Percentiles rank a stretch among this genome's conserved stretches.
phyloP scores from a whole-genome alignment of 2,113 vertebrate genomes.

The Alethe diademata region DNA sequence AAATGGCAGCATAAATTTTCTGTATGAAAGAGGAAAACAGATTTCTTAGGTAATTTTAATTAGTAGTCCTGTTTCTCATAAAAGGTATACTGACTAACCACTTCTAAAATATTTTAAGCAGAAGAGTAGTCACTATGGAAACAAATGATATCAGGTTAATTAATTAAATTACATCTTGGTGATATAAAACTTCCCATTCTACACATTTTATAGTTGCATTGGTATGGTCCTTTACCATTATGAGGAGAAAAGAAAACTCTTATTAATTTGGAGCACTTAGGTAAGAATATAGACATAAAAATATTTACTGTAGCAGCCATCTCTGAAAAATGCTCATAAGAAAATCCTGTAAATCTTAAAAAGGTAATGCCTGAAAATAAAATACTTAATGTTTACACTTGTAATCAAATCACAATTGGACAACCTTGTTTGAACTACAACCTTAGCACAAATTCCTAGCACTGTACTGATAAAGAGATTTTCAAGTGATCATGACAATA shows the following conservation, averaged over 20 bases:
- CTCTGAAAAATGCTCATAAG: not conserved
- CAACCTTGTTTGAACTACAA: not conserved
- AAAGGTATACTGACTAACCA: not conserved
- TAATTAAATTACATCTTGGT: not conserved
- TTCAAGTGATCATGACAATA: not conserved
- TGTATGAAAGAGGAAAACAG: not conserved
- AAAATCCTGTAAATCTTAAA: not conserved
- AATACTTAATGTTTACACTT: not conserved
- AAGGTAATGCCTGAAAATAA: not conserved
- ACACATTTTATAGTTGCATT: not conserved
- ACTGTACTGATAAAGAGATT: not conserved
- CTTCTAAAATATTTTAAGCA: not conserved
- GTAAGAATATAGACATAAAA: not conserved
- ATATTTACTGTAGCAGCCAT: rapidly evolving
- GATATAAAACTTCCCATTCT: not conserved
- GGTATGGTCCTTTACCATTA: not conserved
- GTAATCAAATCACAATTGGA: not conserved
- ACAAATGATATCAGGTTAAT: not conserved
- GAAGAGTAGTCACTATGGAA: not conserved
- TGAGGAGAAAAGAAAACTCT: not conserved
- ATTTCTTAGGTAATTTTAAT: not conserved
- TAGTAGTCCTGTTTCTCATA: not conserved
- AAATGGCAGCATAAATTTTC: not conserved
- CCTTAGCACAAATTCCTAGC: not conserved
- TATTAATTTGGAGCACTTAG: not conserved